Evolutionary conservation across 1,140 invertebrate species (phyloP).

Genomic region (Tetramorium alpestre): DNA sequence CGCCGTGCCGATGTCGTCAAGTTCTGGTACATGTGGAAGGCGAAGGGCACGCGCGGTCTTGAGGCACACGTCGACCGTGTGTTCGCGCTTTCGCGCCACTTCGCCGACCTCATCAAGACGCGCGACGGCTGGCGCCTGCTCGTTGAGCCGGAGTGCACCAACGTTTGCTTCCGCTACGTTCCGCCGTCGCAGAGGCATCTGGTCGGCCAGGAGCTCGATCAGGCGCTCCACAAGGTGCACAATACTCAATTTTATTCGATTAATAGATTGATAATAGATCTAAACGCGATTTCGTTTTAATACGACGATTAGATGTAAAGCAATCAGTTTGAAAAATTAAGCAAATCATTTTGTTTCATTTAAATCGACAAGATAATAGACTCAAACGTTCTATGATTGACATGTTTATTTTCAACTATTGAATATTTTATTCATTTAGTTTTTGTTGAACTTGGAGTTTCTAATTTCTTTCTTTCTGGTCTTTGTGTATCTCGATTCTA

Average conservation of each 20-base stretch:
- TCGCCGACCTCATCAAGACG: slow-evolving; percentile 89
- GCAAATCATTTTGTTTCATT: neutral
- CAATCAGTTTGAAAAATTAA: neutral
- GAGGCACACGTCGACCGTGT: slow-evolving; percentile 92
- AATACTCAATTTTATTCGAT: neutral
- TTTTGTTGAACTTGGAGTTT: neutral
- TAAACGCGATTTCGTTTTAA: neutral
- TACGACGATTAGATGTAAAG: neutral
- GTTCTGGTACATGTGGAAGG: slow-evolving; percentile 99
- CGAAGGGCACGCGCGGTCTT: slow-evolving; percentile 94
- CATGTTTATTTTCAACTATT: neutral
- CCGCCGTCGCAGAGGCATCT: slow-evolving; percentile 89
- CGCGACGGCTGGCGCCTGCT: slow-evolving; percentile 91
- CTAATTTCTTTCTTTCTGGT: neutral
- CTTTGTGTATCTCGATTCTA: slow-evolving; percentile 65
- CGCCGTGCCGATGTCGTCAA: slow-evolving; percentile 97
- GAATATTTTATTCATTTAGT: neutral
- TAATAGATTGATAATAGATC: no score
- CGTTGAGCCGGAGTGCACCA: slow-evolving; percentile 95
- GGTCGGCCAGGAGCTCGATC: slow-evolving; percentile 88
- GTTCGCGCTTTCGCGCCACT: slow-evolving; percentile 91
- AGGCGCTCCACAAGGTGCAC: slow-evolving; percentile 88
- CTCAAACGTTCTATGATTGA: neutral
- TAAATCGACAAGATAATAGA: neutral
- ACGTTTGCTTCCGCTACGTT: slow-evolving; percentile 98